phyloP scores from a whole-genome alignment of 2,888 invertebrate species.

The Tetropium fuscum region DNA sequence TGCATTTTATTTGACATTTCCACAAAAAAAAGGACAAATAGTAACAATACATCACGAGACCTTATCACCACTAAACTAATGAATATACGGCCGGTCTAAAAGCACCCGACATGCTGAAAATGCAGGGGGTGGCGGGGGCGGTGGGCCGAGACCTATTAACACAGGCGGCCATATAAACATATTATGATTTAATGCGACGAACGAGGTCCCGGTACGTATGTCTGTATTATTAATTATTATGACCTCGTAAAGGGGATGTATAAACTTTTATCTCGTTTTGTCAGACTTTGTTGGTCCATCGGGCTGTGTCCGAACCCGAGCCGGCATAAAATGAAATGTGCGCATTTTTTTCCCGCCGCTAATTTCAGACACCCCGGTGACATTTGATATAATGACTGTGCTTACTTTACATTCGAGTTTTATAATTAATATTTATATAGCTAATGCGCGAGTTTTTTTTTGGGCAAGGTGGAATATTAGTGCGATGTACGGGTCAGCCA shows the following conservation, averaged over 20 bases:
- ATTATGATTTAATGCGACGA: conserved; percentile 61
- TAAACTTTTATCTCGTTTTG: conserved; percentile 62
- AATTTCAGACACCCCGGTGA: conserved; percentile 52
- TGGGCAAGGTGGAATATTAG: conserved; percentile 10
- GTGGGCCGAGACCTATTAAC: conserved; percentile 49
- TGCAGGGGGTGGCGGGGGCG: conserved; percentile 7
- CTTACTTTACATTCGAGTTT: conserved; percentile 47
- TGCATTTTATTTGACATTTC: no score
- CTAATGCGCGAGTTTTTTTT: conserved; percentile 29
- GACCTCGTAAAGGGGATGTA: conserved; percentile 60
- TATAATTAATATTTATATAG: conserved; percentile 52
- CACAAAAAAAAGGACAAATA: no score
- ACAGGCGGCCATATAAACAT: conserved; percentile 58
- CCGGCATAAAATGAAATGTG: conserved; percentile 53
- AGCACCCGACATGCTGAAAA: no score
- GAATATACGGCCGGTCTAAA: no score
- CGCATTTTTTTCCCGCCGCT: conserved; percentile 48
- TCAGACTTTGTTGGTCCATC: conserved; percentile 57
- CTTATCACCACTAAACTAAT: no score
- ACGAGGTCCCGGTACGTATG: conserved; percentile 48
- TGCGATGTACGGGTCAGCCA: conserved; percentile 14
- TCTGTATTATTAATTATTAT: conserved; percentile 62
- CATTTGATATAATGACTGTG: conserved; percentile 54
- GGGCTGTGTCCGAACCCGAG: conserved; percentile 47
- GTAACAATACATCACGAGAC: no score